A percentile compares a stretch with the other conserved stretches of the same genome.
These are phyloP conservation scores for Gobius niger DNA, from an alignment of 2,113 vertebrate species.

Conservation along the genomic window DNA sequence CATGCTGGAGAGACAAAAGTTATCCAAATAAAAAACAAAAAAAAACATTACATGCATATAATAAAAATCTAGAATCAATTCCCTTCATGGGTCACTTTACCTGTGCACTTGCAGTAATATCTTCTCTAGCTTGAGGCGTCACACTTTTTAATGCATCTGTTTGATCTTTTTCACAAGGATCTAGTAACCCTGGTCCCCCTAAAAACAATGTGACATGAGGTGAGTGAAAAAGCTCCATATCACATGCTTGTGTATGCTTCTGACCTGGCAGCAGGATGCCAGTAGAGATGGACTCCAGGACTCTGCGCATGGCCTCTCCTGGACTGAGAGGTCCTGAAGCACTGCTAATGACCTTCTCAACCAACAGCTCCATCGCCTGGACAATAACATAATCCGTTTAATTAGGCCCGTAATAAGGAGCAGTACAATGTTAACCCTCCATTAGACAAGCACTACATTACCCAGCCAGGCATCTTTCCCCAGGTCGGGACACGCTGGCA, in stretches of 20 bases:
- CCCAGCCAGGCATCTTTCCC: slow-evolving; percentile 82
- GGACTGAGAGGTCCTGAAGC: slow-evolving; percentile 70
- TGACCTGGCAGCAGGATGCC: slow-evolving; percentile 77
- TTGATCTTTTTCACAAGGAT: slow-evolving; percentile 81
- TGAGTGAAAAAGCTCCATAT: neutral
- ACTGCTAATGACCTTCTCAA: slow-evolving; percentile 79
- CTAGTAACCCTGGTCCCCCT: slow-evolving; percentile 83
- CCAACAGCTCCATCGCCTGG: slow-evolving; percentile 78
- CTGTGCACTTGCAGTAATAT: slow-evolving; percentile 80
- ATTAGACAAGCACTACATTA: slow-evolving; percentile 43
- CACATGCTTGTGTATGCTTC: slow-evolving; percentile 9
- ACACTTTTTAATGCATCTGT: slow-evolving; percentile 71
- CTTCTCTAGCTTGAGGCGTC: slow-evolving; percentile 76
- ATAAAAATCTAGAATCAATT: neutral
- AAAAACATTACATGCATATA: neutral
- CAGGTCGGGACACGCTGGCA: slow-evolving; percentile 81
- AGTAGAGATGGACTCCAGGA: slow-evolving; percentile 78
- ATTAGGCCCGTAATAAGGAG: neutral
- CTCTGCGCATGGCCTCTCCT: slow-evolving; percentile 74
- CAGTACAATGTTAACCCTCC: neutral
- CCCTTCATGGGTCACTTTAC: slow-evolving; percentile 36
- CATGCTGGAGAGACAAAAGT: slow-evolving; percentile 59
- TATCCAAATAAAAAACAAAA: neutral
- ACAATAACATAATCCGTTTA: neutral
- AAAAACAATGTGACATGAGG: slow-evolving; percentile 7